phyloP scores from a whole-genome alignment of 92 coral and sea anemone genomes.

The Porites cylindrica region DNA sequence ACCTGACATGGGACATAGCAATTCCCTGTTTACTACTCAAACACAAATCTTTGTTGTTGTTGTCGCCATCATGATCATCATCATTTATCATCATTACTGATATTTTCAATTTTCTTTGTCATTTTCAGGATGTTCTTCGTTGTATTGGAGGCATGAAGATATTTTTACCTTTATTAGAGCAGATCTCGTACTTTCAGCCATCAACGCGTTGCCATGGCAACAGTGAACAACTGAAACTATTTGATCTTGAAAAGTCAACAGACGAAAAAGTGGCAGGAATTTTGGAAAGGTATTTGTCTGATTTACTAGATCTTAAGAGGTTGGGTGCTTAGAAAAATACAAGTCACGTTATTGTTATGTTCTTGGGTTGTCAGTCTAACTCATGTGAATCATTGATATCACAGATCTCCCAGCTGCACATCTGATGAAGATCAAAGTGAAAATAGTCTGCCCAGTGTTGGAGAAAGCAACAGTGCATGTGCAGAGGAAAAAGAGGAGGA shows the following conservation, averaged over 20 bases:
- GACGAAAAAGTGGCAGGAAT: neutral
- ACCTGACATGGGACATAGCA: too few relatives aligned
- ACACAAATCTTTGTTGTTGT: too few relatives aligned
- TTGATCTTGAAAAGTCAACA: constrained; percentile 24
- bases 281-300: constrained; percentile 11
- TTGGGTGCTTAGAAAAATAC: neutral
- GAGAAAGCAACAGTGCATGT: constrained; percentile 20
- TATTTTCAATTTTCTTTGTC: neutral
- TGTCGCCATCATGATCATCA: neutral
- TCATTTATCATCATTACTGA: neutral
- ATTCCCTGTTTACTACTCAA: too few relatives aligned
- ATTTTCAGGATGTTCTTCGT: constrained; percentile 86
- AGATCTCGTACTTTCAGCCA: constrained; percentile 49
- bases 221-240: constrained; percentile 20
- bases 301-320: neutral
- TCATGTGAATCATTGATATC: neutral
- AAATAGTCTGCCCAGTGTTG: neutral
- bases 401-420: constrained; percentile 26
- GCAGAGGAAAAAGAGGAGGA: constrained; percentile 59
- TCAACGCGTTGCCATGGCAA: neutral
- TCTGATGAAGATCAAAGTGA: constrained; percentile 31
- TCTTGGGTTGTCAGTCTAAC: neutral
- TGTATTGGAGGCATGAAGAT: constrained; percentile 94
- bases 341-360: too few relatives aligned
- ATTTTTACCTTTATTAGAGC: constrained; percentile 93